phyloP scores from a whole-genome alignment of 2,888 invertebrate genomes.

The Meandrusa payeni region DNA sequence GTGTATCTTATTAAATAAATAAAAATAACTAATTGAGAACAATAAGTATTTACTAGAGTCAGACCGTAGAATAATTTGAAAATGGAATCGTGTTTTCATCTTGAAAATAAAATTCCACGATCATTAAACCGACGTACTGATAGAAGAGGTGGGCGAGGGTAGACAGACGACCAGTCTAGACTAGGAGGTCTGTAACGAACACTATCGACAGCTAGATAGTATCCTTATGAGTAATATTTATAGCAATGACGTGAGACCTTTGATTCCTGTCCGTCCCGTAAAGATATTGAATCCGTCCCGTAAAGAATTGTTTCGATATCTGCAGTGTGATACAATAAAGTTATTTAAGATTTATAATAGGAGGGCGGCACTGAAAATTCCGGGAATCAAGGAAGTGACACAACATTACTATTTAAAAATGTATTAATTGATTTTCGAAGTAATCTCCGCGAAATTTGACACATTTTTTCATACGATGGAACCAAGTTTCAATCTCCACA shows the following conservation, averaged over 20 bases:
- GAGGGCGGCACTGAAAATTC: too few species aligned
- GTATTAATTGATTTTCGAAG: too few species aligned
- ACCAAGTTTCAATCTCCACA: too few species aligned
- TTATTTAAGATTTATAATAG: neutral
- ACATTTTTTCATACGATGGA: too few species aligned
- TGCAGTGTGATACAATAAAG: neutral
- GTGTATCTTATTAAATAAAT: too few species aligned
- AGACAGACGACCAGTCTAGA: slow-evolving; percentile 28
- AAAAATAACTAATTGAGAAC: too few species aligned
- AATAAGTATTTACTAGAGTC: too few species aligned
- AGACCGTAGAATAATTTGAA: neutral
- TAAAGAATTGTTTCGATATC: slow-evolving; percentile 13
- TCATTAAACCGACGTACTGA: slow-evolving; percentile 19
- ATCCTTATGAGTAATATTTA: slow-evolving; percentile 27
- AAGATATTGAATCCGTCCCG: too few species aligned
- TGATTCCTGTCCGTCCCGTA: slow-evolving; percentile 25
- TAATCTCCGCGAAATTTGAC: too few species aligned
- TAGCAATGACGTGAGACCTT: slow-evolving; percentile 25
- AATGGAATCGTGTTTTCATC: slow-evolving; percentile 10
- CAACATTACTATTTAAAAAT: too few species aligned
- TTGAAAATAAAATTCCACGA: slow-evolving; percentile 9
- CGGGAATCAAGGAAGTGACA: too few species aligned
- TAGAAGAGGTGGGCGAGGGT: slow-evolving; percentile 20
- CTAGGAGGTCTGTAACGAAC: slow-evolving; percentile 28
- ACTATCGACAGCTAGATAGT: slow-evolving; percentile 27